phyloP scores from a whole-genome alignment of 2,888 invertebrate genomes.

The Parapristionchus giblindavisi region DNA sequence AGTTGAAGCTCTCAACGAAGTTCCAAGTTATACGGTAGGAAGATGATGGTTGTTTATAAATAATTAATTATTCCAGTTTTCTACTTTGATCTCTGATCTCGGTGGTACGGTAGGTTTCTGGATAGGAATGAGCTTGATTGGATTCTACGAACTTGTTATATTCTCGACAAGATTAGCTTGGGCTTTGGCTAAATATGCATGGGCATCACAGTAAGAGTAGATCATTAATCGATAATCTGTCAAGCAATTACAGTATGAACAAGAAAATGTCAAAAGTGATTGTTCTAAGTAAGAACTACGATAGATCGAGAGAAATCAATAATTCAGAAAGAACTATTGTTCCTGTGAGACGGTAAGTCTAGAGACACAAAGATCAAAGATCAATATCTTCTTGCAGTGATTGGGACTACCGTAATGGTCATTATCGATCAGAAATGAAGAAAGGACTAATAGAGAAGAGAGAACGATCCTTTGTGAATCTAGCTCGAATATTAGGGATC shows the following conservation, averaged over 20 bases:
- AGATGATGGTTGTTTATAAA: not conserved
- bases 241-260: constrained; percentile 9
- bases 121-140: constrained; percentile 33
- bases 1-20: constrained; percentile 6
- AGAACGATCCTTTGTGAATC: not conserved
- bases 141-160: constrained; percentile 19
- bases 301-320: constrained; percentile 6
- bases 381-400: constrained; percentile 5
- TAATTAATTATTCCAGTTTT: not conserved
- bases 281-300: not conserved
- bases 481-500: constrained; percentile 33
- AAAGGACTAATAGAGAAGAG: constrained; percentile 14
- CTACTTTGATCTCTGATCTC: constrained; percentile 32
- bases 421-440: constrained; percentile 29
- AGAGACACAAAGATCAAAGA: not conserved
- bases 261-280: not conserved
- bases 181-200: not conserved
- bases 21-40: constrained; percentile 22
- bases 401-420: constrained; percentile 21
- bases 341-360: not conserved
- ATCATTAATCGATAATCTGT: not conserved
- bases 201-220: not conserved
- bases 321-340: constrained; percentile 9
- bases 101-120: constrained; percentile 36
- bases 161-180: constrained; percentile 2